Evolutionary conservation across 2,888 invertebrate species (phyloP), one percentile per base, ranked within the genome.

Genomic region (Seira sanloemensis): DNA sequence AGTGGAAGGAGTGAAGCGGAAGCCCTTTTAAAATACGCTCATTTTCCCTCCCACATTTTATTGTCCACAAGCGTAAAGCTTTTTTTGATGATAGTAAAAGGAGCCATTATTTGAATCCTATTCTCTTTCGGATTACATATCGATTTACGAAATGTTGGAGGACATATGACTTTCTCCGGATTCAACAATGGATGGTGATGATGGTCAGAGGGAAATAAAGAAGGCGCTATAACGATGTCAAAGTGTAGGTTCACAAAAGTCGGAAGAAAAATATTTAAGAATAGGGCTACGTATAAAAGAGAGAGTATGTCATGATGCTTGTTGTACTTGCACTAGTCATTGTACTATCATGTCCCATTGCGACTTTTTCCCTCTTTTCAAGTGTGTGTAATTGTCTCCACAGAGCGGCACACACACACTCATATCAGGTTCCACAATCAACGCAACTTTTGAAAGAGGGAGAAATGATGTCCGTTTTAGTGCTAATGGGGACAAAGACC

Each of bases 401-500:
- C 5, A 62, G 19, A n/a, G 19, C 1, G 16, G 37, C 5, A 69
- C 27, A 26, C 2, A 37, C 69, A 26, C 37, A 19, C 21, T 37
- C n/a, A n/a, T n/a, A n/a, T n/a, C n/a, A 25, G 18, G 25, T 75
- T 58, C 37, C 66, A 66, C 62, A 65, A 74, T 74, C 74, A 74
- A 74, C 74, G 74, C 75, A 75, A 74, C 16, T 23, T 46, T 25
- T 4, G 21, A 46, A 19, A 23, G 26, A 27, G 74, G 58, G 21
- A 27, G 21, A 9, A 1, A 62, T 12, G 27, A 74, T 19, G 25
- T 16, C 4, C 75, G 46, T 25, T 66, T 75, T 66, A 66, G 46
- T 46, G 21, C 27, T 74, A 74, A 62, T 74, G 74, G 62, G 74
- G 62, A 62, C 74, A 74, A 74, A 74, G 74, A 21, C 58, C 74